Conservation (phyloP, 2,797 vertebrate species). For the Sylvia borin region DNA sequence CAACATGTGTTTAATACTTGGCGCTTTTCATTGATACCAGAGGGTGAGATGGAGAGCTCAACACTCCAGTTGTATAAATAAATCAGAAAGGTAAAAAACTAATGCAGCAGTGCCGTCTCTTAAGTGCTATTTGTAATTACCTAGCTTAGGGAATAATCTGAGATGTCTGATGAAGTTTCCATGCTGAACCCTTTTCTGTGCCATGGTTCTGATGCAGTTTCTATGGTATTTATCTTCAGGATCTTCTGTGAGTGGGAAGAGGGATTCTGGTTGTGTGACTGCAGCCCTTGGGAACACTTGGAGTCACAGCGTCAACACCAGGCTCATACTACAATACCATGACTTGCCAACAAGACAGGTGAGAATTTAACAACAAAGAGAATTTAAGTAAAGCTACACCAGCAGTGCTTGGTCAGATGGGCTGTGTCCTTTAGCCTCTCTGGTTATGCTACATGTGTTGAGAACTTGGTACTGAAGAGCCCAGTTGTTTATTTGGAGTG, state of each 20-base stretch:
- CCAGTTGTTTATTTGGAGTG: not conserved
- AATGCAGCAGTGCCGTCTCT: not conserved
- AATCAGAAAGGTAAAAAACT: not conserved
- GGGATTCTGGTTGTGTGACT: conserved; percentile 74
- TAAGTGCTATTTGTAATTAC: not conserved
- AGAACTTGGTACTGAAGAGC: not conserved
- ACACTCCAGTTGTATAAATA: not conserved
- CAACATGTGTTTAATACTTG: not conserved
- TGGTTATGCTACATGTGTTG: not conserved
- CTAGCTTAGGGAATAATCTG: not conserved
- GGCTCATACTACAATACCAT: conserved; percentile 81
- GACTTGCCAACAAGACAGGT: conserved; percentile 79
- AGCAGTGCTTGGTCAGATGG: not conserved
- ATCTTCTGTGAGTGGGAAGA: conserved; percentile 34
- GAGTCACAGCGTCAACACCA: conserved; percentile 85
- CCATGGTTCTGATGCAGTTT: not conserved
- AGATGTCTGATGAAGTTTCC: not conserved
- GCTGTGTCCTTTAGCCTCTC: not conserved
- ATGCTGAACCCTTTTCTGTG: not conserved
- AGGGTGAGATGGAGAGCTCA: not conserved
- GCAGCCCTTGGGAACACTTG: conserved; percentile 85
- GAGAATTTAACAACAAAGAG: conserved; percentile 3
- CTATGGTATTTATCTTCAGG: conserved; percentile 61
- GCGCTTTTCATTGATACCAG: not conserved
- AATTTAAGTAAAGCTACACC: not conserved